Conservation (phyloP, 2,797 vertebrate species). For the Streptopelia turtur region DNA sequence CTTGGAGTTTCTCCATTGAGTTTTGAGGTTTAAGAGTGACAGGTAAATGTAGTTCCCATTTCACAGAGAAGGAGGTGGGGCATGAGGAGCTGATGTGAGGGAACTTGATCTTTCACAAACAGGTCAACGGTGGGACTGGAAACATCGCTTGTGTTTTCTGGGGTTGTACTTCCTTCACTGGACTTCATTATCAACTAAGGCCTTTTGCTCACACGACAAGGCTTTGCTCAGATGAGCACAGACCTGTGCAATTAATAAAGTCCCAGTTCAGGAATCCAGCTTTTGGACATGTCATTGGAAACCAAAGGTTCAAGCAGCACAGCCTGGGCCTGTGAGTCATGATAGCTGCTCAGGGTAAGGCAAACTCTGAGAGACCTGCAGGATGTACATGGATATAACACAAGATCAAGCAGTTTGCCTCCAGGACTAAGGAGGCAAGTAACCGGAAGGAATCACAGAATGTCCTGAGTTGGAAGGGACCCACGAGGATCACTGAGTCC, state of each 20-base stretch:
- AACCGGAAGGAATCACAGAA: not conserved
- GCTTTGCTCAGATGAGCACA: not conserved
- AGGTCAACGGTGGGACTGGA: not conserved
- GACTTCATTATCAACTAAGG: not conserved
- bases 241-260: not conserved
- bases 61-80: not conserved
- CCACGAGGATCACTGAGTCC: no score
- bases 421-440: not conserved
- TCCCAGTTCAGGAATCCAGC: not conserved
- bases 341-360: not conserved
- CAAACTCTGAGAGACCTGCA: accelerated
- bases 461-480: no score
- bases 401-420: not conserved
- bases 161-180: not conserved
- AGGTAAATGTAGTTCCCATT: not conserved
- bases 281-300: not conserved
- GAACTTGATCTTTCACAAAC: not conserved
- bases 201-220: not conserved
- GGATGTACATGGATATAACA: not conserved
- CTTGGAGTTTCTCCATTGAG: not conserved
- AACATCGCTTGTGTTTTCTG: not conserved
- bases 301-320: not conserved
- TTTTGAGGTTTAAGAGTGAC: not conserved
- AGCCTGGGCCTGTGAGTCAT: not conserved
- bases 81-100: not conserved